These are phyloP conservation scores for Amazona finschi DNA, from an alignment of 2,797 vertebrate genomes.

Conservation along the genomic window DNA sequence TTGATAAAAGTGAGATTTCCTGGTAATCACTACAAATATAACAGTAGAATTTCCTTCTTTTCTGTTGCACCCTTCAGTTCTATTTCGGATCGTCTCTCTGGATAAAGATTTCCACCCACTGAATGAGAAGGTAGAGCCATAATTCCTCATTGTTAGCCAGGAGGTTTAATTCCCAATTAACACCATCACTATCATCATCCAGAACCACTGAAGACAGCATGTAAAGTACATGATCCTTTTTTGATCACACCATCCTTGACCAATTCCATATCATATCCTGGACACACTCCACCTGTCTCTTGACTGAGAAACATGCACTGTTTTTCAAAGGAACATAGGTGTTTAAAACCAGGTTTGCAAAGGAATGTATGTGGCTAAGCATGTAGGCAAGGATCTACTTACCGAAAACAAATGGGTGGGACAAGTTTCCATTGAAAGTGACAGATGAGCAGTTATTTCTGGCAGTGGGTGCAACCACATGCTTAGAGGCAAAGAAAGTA, in stretches of 20 bases:
- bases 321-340: neutral
- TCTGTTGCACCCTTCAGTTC: constrained; percentile 70
- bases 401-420: neutral
- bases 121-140: constrained; percentile 68
- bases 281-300: neutral
- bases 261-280: neutral
- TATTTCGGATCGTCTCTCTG: constrained; percentile 82
- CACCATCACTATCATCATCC: neutral
- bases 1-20: neutral
- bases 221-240: neutral
- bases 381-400: neutral
- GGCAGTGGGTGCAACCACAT: neutral
- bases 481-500: neutral
- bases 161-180: neutral
- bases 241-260: neutral
- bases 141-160: neutral
- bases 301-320: neutral
- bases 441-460: neutral
- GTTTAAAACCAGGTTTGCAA: neutral
- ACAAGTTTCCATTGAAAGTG: neutral
- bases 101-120: constrained; percentile 75
- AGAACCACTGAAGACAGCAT: neutral
- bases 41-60: constrained; percentile 49
- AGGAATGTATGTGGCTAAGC: neutral
- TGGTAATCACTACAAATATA: neutral